Evolutionary conservation across 23 tunicate species (phyloP).

Genomic region (Phallusia fumigata): DNA sequence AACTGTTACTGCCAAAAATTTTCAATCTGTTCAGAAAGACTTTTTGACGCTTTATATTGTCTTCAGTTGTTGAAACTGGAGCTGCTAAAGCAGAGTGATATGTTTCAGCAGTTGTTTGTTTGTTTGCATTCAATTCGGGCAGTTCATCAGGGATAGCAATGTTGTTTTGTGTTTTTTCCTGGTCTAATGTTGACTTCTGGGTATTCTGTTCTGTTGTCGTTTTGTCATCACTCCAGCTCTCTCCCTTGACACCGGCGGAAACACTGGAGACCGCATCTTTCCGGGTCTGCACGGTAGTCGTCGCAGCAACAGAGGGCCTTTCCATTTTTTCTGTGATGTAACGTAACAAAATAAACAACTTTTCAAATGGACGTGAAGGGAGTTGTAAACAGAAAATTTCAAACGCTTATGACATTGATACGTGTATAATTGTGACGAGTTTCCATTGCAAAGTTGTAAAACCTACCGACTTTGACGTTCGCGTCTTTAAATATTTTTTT

Average conservation of each 20-base stretch:
- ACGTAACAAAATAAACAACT: not conserved
- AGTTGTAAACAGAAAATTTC: not conserved
- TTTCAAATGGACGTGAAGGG: not conserved
- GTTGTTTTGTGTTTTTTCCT: too few relatives aligned
- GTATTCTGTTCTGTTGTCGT: too few relatives aligned
- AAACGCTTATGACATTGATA: not conserved
- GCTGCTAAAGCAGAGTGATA: too few relatives aligned
- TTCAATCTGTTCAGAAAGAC: too few relatives aligned
- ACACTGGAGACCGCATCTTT: not conserved
- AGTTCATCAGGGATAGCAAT: too few relatives aligned
- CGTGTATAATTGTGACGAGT: not conserved
- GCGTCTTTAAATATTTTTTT: not conserved
- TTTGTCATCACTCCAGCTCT: too few relatives aligned
- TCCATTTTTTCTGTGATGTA: slow-evolving; percentile 2
- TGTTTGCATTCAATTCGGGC: too few relatives aligned
- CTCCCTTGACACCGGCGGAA: not conserved
- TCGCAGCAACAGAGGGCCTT: not conserved
- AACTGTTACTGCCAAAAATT: too few relatives aligned
- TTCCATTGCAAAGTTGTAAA: not conserved
- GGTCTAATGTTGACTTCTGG: too few relatives aligned
- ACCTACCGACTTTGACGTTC: not conserved
- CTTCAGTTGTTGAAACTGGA: too few relatives aligned
- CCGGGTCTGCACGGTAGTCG: not conserved
- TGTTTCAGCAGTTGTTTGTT: too few relatives aligned
- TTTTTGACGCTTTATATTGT: too few relatives aligned